Evolutionary conservation across 2,888 invertebrate genomes (phyloP), one percentile per base, ranked within the genome.

Genomic region (Tetragonula carbonaria): DNA sequence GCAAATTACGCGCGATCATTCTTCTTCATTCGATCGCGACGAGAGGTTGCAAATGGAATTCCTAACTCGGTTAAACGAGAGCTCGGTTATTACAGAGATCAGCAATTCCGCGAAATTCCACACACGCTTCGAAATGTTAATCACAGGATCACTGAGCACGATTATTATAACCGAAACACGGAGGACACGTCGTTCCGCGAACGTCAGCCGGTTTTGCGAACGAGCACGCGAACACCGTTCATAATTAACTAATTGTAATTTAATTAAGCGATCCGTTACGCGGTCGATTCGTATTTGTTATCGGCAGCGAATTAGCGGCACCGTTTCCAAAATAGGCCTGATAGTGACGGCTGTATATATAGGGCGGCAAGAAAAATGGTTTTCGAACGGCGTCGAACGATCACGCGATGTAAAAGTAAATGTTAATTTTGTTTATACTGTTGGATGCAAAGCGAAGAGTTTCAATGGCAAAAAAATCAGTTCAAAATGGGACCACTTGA

Each of bases 211-310:
- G 21, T 63, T 74, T 33, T 65, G 1, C 8, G 8, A 45, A 45
- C 53, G n/a, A 21, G 51, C 45, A n/a, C 18, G n/a, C 51, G 38
- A 45, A 21, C 51, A 18, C 63, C 45, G 59, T 23, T 63, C 66
- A 62, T 70, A 70, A 74, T 82, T 80, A 82, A 74, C 74, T 80
- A 74, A 75, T 80, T 72, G 72, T 75, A 78, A 75, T 78, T 82
- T 75, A 74, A 75, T 82, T 78, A 78, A 75, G 67, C 74, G 72
- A 78, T 82, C 51, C 71, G 72, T 75, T 75, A 59, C 50, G 14
- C 50, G 74, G 38, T 11, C 63, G 66, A 74, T 55, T 59, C 62
- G 8, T 45, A 76, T 77, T 81, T 70, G 81, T 76, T 84, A 77
- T 74, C 70, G 84, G 65, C 70, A 81, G 50, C 33, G 68, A 59